Percentiles rank a stretch among this genome's conserved stretches.
Evolutionary conservation across 2,888 invertebrate genomes (phyloP).

Genomic region (Antitype chi): DNA sequence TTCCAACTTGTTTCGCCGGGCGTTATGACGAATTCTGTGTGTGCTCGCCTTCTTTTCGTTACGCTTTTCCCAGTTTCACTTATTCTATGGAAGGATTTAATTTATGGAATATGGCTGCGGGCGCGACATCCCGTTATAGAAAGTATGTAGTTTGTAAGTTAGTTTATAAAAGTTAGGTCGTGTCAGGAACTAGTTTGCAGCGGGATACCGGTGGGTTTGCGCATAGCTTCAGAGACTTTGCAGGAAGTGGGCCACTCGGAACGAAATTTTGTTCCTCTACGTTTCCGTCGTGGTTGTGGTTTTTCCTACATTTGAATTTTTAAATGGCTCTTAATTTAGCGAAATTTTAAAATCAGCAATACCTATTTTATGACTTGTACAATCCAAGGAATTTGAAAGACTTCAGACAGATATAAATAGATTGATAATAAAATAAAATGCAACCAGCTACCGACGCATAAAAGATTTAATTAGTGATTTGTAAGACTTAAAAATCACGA

Average conservation of each 20-base stretch:
- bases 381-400: background rate
- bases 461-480: background rate
- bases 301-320: background rate
- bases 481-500: constrained; percentile 8
- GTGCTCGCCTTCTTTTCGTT: constrained; percentile 71
- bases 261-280: constrained; percentile 21
- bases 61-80: constrained; percentile 72
- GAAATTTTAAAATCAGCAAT: background rate
- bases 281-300: background rate
- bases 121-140: constrained; percentile 62
- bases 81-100: constrained; percentile 73
- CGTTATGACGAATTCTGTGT: constrained; percentile 84
- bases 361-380: no score
- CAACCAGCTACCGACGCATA: background rate
- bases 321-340: background rate
- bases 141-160: constrained; percentile 64
- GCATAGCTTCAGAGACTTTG: constrained; percentile 32
- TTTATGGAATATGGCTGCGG: constrained; percentile 69
- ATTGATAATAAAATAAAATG: background rate
- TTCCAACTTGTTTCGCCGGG: constrained; percentile 81
- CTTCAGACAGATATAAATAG: background rate
- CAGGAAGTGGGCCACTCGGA: constrained; percentile 30
- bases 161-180: constrained; percentile 64
- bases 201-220: constrained; percentile 38
- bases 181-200: constrained; percentile 56